phyloP scores from a whole-genome alignment of 2,113 vertebrate species.

The Prinia subflava region DNA sequence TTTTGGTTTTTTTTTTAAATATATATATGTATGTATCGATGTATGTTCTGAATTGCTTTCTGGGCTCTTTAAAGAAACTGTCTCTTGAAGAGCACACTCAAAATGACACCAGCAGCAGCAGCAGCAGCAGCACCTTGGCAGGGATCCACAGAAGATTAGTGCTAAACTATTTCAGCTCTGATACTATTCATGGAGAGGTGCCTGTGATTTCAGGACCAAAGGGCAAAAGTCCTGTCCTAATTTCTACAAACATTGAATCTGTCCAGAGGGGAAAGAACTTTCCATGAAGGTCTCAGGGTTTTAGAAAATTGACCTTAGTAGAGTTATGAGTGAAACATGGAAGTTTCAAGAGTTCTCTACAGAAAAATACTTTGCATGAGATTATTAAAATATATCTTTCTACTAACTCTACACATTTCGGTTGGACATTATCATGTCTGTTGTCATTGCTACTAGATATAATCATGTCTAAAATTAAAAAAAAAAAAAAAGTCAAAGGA shows the following conservation, averaged over 20 bases:
- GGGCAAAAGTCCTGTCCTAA: background rate
- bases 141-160: background rate
- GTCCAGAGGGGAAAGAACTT: background rate
- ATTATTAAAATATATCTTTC: background rate
- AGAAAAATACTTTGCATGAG: background rate
- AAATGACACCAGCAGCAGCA: background rate
- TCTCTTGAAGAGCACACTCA: background rate
- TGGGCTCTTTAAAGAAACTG: background rate
- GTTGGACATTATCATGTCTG: background rate
- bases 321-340: background rate
- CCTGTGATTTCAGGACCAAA: background rate
- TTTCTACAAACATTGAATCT: background rate
- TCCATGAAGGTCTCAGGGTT: background rate
- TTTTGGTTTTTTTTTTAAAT: too few species aligned
- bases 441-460: background rate
- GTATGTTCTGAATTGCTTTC: background rate
- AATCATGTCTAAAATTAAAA: background rate
- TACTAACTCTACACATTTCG: background rate
- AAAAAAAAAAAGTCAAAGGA: background rate
- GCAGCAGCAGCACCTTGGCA: background rate
- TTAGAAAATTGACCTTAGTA: background rate
- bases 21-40: accelerated
- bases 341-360: background rate
- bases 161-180: background rate
- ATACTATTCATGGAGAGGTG: background rate